Conservation (phyloP, 2,888 invertebrate genomes). For the Tinea semifulvella region DNA sequence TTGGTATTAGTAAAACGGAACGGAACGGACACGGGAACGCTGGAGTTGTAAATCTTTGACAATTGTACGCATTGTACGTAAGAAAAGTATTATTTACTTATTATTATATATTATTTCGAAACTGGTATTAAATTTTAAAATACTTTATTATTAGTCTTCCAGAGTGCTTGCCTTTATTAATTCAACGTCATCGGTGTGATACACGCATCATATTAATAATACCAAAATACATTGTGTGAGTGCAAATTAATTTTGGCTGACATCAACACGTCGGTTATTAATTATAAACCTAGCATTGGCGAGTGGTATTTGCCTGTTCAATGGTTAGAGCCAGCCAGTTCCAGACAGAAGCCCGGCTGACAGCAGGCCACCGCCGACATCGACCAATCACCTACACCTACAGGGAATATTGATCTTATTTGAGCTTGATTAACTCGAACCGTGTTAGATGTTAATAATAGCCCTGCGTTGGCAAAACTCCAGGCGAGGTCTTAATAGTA, state of each 20-base stretch:
- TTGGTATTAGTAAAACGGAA: too few species aligned
- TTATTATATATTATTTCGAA: too few species aligned
- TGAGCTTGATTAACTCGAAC: slow-evolving; percentile 64
- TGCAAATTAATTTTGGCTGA: neutral
- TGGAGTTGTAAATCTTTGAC: too few species aligned
- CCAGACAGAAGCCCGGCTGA: neutral
- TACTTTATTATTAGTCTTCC: too few species aligned
- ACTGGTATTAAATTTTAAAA: too few species aligned
- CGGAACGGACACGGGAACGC: too few species aligned
- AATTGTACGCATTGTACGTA: too few species aligned
- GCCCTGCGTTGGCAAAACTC: slow-evolving; percentile 52
- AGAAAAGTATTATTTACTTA: too few species aligned
- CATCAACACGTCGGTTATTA: slow-evolving; percentile 7
- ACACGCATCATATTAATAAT: neutral
- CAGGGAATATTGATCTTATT: slow-evolving; percentile 64
- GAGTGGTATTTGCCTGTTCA: neutral
- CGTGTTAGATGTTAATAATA: slow-evolving; percentile 63
- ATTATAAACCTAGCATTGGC: neutral
- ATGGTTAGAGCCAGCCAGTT: neutral
- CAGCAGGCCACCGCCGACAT: neutral
- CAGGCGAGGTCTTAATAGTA: slow-evolving; percentile 62
- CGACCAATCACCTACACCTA: slow-evolving; percentile 38
- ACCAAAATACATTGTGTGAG: neutral
- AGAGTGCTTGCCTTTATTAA: too few species aligned
- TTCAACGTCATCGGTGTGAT: too few species aligned